A percentile compares a stretch with the other conserved stretches of the same genome.
Evolutionary conservation across 1,140 invertebrate species (phyloP).

Genomic region (Ctenoplectra terminalis): DNA sequence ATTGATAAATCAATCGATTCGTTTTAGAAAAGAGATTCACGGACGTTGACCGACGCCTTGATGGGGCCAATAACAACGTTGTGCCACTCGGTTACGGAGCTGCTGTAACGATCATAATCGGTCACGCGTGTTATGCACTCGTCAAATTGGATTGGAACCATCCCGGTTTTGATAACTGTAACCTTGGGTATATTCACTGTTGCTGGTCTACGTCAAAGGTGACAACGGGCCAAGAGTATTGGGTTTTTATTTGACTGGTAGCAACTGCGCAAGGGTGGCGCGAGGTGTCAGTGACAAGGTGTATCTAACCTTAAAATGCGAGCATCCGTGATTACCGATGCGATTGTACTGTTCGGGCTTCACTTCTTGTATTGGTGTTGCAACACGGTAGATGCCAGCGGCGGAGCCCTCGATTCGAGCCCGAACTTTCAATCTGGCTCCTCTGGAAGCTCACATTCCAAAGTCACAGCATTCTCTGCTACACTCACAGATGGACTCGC

Average conservation of each 20-base stretch:
- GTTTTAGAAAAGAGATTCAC: conserved; percentile 32
- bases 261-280: conserved; percentile 54
- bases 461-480: conserved; percentile 75
- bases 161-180: conserved; percentile 59
- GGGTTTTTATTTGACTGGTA: conserved; percentile 23
- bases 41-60: conserved; percentile 55
- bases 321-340: conserved; percentile 74
- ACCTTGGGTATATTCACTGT: conserved; percentile 65
- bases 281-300: conserved; percentile 69
- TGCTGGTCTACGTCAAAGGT: conserved; percentile 45
- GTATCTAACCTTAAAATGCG: conserved; percentile 81
- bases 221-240: conserved; percentile 46
- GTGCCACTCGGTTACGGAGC: conserved; percentile 51
- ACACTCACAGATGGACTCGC: conserved; percentile 79
- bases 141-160: conserved; percentile 39
- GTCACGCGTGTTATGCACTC: conserved; percentile 63
- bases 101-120: conserved; percentile 47
- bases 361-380: conserved; percentile 75
- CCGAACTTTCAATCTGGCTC: conserved; percentile 72
- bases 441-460: conserved; percentile 68
- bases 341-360: conserved; percentile 75
- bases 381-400: conserved; percentile 70
- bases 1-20: conserved; percentile 55
- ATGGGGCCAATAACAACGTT: conserved; percentile 54
- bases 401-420: conserved; percentile 77